Evolutionary conservation across 2,113 vertebrate species (phyloP).

Genomic region (Rhynchomys soricoides): DNA sequence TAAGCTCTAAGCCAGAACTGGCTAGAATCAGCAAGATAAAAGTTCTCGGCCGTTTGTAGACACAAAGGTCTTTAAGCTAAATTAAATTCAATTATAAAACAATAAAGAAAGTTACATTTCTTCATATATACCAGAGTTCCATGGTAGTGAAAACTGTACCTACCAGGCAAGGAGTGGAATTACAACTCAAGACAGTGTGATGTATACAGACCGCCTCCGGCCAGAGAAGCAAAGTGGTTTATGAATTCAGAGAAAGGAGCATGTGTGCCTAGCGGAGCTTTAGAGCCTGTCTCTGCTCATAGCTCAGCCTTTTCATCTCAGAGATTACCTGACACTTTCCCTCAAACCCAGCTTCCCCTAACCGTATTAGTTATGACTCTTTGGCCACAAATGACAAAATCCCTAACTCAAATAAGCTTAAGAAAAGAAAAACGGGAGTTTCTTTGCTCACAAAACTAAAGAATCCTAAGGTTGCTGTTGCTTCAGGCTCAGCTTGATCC

Average conservation of each 20-base stretch:
- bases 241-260: background rate
- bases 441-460: constrained; percentile 14
- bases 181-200: constrained; percentile 10
- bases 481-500: constrained; percentile 59
- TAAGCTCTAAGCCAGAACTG: background rate
- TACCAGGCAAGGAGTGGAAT: constrained; percentile 29
- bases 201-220: background rate
- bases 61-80: constrained; percentile 50
- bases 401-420: constrained; percentile 18
- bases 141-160: constrained; percentile 58
- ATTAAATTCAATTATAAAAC: constrained; percentile 75
- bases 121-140: constrained; percentile 46
- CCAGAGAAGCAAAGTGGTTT: constrained; percentile 16
- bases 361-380: constrained; percentile 47
- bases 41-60: constrained; percentile 28
- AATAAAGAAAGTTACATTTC: constrained; percentile 69
- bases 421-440: background rate
- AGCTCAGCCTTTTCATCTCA: constrained; percentile 38
- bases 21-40: constrained; percentile 44
- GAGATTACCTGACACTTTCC: constrained; percentile 55
- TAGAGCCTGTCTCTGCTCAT: constrained; percentile 33
- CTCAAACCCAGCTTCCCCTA: background rate
- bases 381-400: constrained; percentile 27
- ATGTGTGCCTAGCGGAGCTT: background rate
- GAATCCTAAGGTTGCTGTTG: background rate